Evolutionary conservation across 2,888 invertebrate species (phyloP).

Genomic region (Clistopyga incitator): DNA sequence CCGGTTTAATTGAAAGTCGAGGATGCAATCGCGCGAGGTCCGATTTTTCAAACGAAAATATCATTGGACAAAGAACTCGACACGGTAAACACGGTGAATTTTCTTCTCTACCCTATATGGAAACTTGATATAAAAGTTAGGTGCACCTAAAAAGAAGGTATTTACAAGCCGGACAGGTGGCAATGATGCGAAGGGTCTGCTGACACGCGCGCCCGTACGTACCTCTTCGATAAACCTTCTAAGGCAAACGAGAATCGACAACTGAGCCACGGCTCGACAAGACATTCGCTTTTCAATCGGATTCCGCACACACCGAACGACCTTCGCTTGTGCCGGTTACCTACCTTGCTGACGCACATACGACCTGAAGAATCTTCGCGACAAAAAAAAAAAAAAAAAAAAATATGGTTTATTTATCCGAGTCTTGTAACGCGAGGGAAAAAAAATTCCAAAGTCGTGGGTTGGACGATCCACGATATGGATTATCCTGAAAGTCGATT

Average conservation of each 20-base stretch:
- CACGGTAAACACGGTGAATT: neutral
- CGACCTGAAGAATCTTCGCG: constrained; percentile 13
- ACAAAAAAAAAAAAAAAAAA: constrained; percentile 9
- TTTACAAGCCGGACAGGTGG: constrained; percentile 34
- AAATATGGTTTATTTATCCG: neutral
- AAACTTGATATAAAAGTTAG: constrained; percentile 14
- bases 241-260: constrained; percentile 76
- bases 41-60: neutral
- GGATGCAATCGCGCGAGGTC: constrained; percentile 8
- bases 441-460: neutral
- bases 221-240: constrained; percentile 70
- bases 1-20: neutral
- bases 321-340: constrained; percentile 75
- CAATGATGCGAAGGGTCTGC: constrained; percentile 41
- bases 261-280: constrained; percentile 76
- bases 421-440: neutral
- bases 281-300: constrained; percentile 82
- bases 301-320: constrained; percentile 74
- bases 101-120: neutral
- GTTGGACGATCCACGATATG: neutral
- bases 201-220: constrained; percentile 49
- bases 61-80: neutral
- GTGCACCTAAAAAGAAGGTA: constrained; percentile 7
- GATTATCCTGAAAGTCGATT: neutral
- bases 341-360: constrained; percentile 65